A percentile compares a stretch with the other conserved stretches of the same genome.
Conservation (phyloP, 1,140 invertebrate genomes). For the Amyelois transitella region DNA sequence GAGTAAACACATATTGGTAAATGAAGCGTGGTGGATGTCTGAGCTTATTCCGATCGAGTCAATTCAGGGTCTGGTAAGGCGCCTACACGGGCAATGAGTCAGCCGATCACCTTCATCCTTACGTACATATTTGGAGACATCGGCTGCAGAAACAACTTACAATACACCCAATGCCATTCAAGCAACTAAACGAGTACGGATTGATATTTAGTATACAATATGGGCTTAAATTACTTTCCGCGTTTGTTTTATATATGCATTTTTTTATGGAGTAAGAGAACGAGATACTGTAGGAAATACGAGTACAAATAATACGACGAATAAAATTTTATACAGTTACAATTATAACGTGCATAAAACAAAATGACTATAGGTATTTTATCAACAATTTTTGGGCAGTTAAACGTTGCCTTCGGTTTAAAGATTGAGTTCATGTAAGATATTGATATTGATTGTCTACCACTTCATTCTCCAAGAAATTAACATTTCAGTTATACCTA, state of each 20-base stretch:
- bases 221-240: neutral
- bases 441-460: too few relatives aligned
- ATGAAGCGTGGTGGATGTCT: slow-evolving; percentile 34
- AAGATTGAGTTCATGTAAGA: too few relatives aligned
- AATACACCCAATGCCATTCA: slow-evolving; percentile 45
- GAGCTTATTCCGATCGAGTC: slow-evolving; percentile 22
- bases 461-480: too few relatives aligned
- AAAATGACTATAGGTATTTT: too few relatives aligned
- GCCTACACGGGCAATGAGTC: slow-evolving; percentile 55
- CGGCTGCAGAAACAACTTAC: slow-evolving; percentile 38
- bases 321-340: too few relatives aligned
- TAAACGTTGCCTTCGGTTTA: too few relatives aligned
- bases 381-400: too few relatives aligned
- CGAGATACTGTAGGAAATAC: too few relatives aligned
- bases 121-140: slow-evolving; percentile 68
- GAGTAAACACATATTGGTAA: slow-evolving; percentile 25
- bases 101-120: slow-evolving; percentile 60
- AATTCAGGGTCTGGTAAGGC: slow-evolving; percentile 40
- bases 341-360: too few relatives aligned
- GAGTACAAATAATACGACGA: too few relatives aligned
- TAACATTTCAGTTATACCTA: neutral
- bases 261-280: neutral
- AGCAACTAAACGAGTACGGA: slow-evolving; percentile 8
- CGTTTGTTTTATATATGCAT: neutral
- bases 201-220: neutral